Base-by-base conservation (phyloP, 2,888 invertebrate genomes). In the Netelia fuscicornis region DNA sequence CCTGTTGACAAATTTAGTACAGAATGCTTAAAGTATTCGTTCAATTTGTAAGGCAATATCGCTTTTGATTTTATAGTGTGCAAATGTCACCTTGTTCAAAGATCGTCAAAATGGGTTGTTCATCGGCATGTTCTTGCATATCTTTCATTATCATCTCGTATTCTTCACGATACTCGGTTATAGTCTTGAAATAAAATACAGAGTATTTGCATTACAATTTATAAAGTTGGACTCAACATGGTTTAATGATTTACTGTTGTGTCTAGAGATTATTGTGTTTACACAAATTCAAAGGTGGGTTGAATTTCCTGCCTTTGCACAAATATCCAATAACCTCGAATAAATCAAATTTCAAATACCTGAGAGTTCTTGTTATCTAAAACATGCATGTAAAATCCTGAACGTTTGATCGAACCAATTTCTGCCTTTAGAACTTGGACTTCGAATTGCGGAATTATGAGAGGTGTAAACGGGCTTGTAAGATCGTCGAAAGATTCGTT, bases 101-200 rank as follows among this genome's bases (percentile, higher is more conserved):
- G 9, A 94, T 94, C 23, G 93, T 90, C 9, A 96, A 88, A 0
- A 93, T 90, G 0, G 95, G 93, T 89, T 95, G 94, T 2, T 91
- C 88, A 0, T 87, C 90, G 0, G 94, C 95, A n/a, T 94, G 89
- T 13, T 90, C 81, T 88, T 95, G 95, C 13, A 97, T 94, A 23
- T 95, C 94, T 17, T 93, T 90, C 80, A 94, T 94, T 90, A 97
- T 91, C 9, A 92, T 89, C 1, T 94, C 90, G 85, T 96, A 96
- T 30, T 93, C 77, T n/a, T 90, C 68, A 91, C 82, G 70, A 64
- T 81, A 17, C 10, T 62, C 9, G 23, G 48, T 70, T 9, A 86
- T 13, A 3, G 77, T 42, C 85, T 85, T 11, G 23, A 56, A 2
- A 48, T 25, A 58, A 58, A 17, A 58, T 58, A 9, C 9, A 9